These are phyloP conservation scores for Scartelaos histophorus DNA, from an alignment of 2,113 vertebrate genomes.

Conservation along the genomic window DNA sequence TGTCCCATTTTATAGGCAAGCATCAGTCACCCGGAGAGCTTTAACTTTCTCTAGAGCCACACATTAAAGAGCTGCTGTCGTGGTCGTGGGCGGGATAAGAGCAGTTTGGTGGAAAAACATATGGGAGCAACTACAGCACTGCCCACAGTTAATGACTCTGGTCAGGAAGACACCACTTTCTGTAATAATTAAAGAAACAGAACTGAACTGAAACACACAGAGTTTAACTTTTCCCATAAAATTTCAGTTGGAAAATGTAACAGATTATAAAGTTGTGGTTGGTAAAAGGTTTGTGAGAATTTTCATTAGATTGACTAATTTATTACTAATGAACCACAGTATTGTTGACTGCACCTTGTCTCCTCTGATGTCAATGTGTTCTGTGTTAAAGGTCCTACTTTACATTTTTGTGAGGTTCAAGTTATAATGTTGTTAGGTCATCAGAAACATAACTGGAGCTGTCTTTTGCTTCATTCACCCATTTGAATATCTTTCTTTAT, in stretches of 20 bases:
- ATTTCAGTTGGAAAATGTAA: background rate
- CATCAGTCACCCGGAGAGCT: slow-evolving; percentile 18
- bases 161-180: slow-evolving; percentile 42
- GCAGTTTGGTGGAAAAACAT: slow-evolving; percentile 53
- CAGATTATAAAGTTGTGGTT: background rate
- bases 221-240: background rate
- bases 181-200: slow-evolving; percentile 18
- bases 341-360: too few species aligned
- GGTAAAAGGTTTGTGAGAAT: background rate
- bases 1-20: slow-evolving; percentile 23
- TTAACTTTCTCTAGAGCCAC: slow-evolving; percentile 13
- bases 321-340: too few species aligned
- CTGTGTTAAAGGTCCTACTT: too few species aligned
- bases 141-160: slow-evolving; percentile 31
- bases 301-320: background rate
- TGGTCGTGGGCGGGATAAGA: slow-evolving; percentile 19
- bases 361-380: too few species aligned
- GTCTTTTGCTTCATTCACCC: too few species aligned
- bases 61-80: slow-evolving; percentile 30
- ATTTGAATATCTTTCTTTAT: too few species aligned
- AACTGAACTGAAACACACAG: too few species aligned
- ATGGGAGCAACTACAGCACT: slow-evolving; percentile 53
- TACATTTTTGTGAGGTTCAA: too few species aligned
- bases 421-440: too few species aligned
- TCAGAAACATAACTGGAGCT: too few species aligned